Conservation (phyloP, 1,140 invertebrate species). For the Campoletis sonorensis region DNA sequence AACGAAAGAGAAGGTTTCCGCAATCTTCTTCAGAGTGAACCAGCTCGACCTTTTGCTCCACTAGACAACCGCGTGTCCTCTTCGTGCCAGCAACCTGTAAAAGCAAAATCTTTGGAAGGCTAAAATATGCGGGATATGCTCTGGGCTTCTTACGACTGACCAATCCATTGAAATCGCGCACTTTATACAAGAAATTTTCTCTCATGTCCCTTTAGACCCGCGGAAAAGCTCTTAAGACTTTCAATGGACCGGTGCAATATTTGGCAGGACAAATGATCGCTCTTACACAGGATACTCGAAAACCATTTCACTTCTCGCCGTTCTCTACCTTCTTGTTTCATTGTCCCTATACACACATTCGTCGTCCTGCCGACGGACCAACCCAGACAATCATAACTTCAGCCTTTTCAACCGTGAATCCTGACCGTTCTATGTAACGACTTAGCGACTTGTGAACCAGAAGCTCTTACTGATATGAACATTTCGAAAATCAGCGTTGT, state of each 20-base stretch:
- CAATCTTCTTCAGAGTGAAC: not conserved
- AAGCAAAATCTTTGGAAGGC: not conserved
- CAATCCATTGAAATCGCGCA: not conserved
- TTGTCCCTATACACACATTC: not conserved
- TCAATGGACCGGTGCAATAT: constrained; percentile 5
- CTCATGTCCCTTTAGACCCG: constrained; percentile 6
- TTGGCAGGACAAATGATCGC: not conserved
- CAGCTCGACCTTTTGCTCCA: not conserved
- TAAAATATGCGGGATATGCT: constrained; percentile 1
- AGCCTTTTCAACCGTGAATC: constrained; percentile 11
- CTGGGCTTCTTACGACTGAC: not conserved
- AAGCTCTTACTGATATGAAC: not conserved
- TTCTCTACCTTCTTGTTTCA: not conserved
- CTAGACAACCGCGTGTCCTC: not conserved
- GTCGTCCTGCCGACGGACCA: not conserved
- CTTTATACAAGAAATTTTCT: constrained; percentile 22
- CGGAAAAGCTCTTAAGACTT: constrained; percentile 10
- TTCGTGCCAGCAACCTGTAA: not conserved
- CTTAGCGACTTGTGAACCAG: constrained; percentile 11
- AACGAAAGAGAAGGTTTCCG: constrained; percentile 6
- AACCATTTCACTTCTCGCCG: constrained; percentile 1
- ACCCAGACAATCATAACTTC: constrained; percentile 27
- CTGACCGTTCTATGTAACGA: constrained; percentile 3
- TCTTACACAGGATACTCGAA: not conserved
- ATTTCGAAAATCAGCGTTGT: constrained; percentile 5